Percentiles rank a stretch among this genome's conserved stretches.
Conservation (phyloP, 2,888 invertebrate species). For the Kuschelorhynchus macadamiae region DNA sequence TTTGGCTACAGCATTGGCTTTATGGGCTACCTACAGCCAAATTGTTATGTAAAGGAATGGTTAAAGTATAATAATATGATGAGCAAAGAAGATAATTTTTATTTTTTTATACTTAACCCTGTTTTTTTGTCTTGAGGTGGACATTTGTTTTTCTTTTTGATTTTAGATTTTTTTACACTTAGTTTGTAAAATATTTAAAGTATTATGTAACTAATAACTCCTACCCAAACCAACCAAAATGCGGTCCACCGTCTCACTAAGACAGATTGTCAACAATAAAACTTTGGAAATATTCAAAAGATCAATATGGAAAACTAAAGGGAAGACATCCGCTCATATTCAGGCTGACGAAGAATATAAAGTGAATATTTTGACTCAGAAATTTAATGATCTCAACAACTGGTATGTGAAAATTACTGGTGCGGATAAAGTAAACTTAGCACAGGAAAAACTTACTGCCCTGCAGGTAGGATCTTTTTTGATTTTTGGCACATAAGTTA, state of each 20-base stretch:
- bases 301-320: conserved; percentile 51
- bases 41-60: too few species aligned
- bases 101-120: too few species aligned
- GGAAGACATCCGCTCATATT: conserved; percentile 57
- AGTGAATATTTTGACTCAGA: conserved; percentile 64
- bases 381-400: conserved; percentile 70
- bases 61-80: too few species aligned
- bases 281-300: conserved; percentile 53
- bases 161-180: too few species aligned
- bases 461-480: conserved; percentile 70
- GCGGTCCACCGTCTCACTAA: conserved; percentile 34
- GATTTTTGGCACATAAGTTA: neutral
- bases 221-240: too few species aligned
- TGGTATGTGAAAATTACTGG: conserved; percentile 84
- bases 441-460: conserved; percentile 81
- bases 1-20: neutral
- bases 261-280: conserved; percentile 46
- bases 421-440: conserved; percentile 81
- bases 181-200: too few species aligned
- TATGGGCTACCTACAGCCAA: neutral
- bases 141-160: too few species aligned
- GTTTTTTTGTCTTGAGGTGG: too few species aligned
- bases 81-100: too few species aligned
- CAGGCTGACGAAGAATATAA: conserved; percentile 55
- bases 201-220: too few species aligned